phyloP scores from a whole-genome alignment of 1,140 invertebrate genomes.

The Conopomorpha cramerella region DNA sequence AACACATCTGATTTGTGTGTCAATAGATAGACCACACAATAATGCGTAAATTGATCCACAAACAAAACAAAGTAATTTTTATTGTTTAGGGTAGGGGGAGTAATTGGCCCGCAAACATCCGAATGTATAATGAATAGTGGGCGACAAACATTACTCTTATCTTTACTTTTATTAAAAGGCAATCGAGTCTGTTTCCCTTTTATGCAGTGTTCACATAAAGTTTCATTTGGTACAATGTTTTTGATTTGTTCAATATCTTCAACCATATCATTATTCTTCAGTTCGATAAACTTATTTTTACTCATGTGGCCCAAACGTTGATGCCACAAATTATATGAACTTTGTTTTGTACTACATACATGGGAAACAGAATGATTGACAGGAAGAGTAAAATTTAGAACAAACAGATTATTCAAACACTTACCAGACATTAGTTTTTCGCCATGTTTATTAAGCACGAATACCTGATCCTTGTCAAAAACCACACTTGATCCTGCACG shows the following conservation, averaged over 20 bases:
- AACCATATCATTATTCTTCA: constrained; percentile 1
- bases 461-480: not conserved
- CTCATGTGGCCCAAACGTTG: no score
- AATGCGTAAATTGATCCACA: constrained; percentile 2
- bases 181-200: constrained; percentile 1
- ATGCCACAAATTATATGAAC: no score
- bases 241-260: constrained; percentile 9
- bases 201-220: constrained; percentile 2
- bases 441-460: not conserved
- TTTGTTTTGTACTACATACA: not conserved
- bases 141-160: constrained; percentile 4
- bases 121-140: constrained; percentile 4
- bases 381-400: not conserved
- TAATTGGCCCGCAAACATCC: constrained; percentile 2
- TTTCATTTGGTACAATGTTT: not conserved
- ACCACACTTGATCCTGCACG: not conserved
- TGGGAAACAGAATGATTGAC: constrained; percentile 1
- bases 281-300: no score
- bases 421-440: not conserved
- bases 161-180: constrained; percentile 1
- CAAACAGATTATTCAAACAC: constrained; percentile 1
- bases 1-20: constrained; percentile 1
- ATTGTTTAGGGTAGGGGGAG: not conserved
- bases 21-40: not conserved
- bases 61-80: constrained; percentile 3